phyloP scores from a whole-genome alignment of 2,888 invertebrate species.

The Dicyrtoma fusca region DNA sequence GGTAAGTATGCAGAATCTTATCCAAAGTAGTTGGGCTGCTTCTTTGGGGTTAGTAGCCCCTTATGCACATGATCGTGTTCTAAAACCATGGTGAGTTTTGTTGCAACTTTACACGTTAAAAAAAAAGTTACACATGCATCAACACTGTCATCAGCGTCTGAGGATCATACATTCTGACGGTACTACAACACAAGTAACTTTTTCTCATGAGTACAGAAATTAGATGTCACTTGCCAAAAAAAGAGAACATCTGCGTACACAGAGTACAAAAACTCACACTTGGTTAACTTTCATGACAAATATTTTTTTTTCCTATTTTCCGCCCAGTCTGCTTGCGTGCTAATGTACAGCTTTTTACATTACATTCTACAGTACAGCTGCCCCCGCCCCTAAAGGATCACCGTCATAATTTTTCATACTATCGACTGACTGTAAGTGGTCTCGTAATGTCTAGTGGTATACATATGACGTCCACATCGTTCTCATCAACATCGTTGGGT shows the following conservation, averaged over 20 bases:
- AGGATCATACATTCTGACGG: neutral
- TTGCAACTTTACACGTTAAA: slow-evolving; percentile 2
- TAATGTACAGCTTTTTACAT: no score
- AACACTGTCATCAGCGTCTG: neutral
- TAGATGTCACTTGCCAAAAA: no score
- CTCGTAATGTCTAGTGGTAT: no score
- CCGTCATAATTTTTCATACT: no score
- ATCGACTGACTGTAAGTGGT: no score
- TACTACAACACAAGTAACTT: neutral
- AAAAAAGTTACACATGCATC: neutral
- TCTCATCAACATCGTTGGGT: no score
- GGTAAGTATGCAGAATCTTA: slow-evolving; percentile 58
- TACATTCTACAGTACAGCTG: no score
- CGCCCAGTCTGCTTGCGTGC: no score
- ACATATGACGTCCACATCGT: no score
- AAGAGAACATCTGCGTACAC: slow-evolving; percentile 2
- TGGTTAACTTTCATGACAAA: slow-evolving; percentile 7
- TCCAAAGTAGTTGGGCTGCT: slow-evolving; percentile 58
- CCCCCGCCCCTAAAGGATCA: no score
- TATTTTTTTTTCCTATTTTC: no score
- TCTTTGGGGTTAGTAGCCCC: slow-evolving; percentile 57
- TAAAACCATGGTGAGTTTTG: slow-evolving; percentile 56
- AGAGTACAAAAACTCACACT: neutral
- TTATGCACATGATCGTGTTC: slow-evolving; percentile 57
- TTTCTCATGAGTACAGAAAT: neutral